Evolutionary conservation across 2,113 vertebrate genomes (phyloP).

Genomic region (Parotia lawesii): DNA sequence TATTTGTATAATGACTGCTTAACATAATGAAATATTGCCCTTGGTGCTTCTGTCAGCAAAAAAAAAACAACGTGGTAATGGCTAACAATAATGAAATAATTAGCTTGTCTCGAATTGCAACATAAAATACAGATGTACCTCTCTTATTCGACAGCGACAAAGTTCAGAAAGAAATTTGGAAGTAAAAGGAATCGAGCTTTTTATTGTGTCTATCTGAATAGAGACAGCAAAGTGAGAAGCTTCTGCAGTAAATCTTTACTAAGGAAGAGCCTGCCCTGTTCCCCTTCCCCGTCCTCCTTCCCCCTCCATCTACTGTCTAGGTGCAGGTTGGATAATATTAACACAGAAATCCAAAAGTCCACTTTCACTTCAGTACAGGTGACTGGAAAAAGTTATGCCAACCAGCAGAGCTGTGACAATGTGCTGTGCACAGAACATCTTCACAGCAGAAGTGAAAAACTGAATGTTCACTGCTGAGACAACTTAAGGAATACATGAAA

Average conservation of each 20-base stretch:
- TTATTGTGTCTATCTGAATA: not conserved
- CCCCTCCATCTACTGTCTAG: not conserved
- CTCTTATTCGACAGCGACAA: not conserved
- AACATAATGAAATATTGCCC: not conserved
- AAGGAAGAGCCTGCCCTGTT: not conserved
- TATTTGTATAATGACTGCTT: not conserved
- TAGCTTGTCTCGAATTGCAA: not conserved
- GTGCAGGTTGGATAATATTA: not conserved
- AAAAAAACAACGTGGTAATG: not conserved
- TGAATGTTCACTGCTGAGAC: not conserved
- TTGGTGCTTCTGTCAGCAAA: not conserved
- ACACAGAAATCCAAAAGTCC: not conserved
- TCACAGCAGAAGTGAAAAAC: not conserved
- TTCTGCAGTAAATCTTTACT: not conserved
- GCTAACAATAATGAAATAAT: not conserved
- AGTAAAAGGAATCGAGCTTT: not conserved
- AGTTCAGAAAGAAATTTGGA: not conserved
- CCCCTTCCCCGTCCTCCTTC: not conserved
- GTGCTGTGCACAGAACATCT: not conserved
- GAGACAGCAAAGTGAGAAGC: not conserved
- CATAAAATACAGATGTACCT: not conserved
- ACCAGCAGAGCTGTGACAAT: not conserved
- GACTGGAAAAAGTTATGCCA: not conserved
- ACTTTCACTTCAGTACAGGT: not conserved
- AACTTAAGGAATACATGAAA: not conserved